Base-by-base conservation (phyloP, 2,888 invertebrate genomes). In the Thyatira batis region DNA sequence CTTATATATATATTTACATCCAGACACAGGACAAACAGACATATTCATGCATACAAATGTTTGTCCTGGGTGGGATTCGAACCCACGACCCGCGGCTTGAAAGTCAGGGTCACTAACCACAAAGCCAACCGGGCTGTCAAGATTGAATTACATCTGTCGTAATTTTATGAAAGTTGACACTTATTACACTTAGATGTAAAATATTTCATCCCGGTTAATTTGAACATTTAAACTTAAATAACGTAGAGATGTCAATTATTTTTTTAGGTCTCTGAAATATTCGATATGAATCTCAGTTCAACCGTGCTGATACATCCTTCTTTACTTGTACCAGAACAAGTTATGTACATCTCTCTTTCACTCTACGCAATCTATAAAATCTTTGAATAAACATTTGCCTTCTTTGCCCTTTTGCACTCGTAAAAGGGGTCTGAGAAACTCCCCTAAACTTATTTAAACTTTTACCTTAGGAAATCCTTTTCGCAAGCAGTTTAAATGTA, bases 361-460 rank as follows among this genome's bases (percentile, higher is more conserved):
- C 76, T 80, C 71, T 73, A 76, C 74, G 80, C 76, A 86, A 89
- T 87, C 87, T 85, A 87, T 88, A 85, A 87, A 89, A 87, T 87
- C 85, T 85, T 89, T 86, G 88, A 89, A 89, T 89, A 90, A 90
- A 90, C 89, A 89, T 91, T 89, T 84, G 82, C 86, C 82, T 87
- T 83, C 85, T 85, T 83, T 85, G 87, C 87, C 89, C 88, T 89
- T 89, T 87, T 82, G 83, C 85, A 87, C 85, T 87, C 87, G 88
- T 88, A 85, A 88, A 90, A 89, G 87, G 89, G 87, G 84, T 84
- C 81, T 84, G 77, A 78, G 80, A 84, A 90, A 87, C 85, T 88
- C 78, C 78, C 87, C 86, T 87, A 90, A 91, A 91, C 89, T 91
- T 91, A 86, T 90, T 90, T 89, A 90, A 90, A 90, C 85, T 92